Evolutionary conservation across 1,140 invertebrate species (phyloP), one percentile per base, ranked within the genome.

Genomic region (Lasioglossum baleicum): DNA sequence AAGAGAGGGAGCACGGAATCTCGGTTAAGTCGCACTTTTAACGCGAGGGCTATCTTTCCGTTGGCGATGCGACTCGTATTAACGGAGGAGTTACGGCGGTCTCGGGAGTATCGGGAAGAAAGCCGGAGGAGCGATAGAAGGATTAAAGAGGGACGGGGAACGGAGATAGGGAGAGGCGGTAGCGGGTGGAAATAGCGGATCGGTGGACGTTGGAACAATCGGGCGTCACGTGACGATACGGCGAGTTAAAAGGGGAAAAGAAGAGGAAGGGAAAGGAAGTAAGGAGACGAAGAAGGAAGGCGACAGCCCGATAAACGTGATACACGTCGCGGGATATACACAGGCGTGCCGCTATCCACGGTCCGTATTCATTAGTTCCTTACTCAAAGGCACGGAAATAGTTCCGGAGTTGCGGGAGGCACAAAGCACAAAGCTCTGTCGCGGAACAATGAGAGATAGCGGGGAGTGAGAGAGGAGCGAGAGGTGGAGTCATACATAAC

Each of bases 371-470:
- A 93, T 93, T 93, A 93, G 90, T 92, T 92, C 91, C 90, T 93
- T 92, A 92, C 92, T 92, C 92, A 92, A 92, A 92, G 89, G 86
- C 88, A 88, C 88, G 86, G 88, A 90, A 90, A 92, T 92, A 92
- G 91, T 92, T 93, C 91, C 91, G 91, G 89, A 92, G 90, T 91
- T 91, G 86, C 87, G 82, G 79, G 84, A 87, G 88, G 90, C 83
- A 92, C 91, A 93, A 93, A 92, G 92, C 91, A 93, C 92, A 93
- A 93, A 93, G 92, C 92, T 92, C 89, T 88, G 89, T 88, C 88
- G 89, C 85, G 83, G 91, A 92, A 93, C 92, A 93, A 93, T 92
- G 92, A 92, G 90, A 82, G 85, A 81, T 78, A 81, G 83, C 85
- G 76, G 60, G 76, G 72, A 80, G 82, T 22, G 77, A 75, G 85